Base-by-base conservation (phyloP, 2,113 vertebrate species). In the Tachuris rubrigastra region DNA sequence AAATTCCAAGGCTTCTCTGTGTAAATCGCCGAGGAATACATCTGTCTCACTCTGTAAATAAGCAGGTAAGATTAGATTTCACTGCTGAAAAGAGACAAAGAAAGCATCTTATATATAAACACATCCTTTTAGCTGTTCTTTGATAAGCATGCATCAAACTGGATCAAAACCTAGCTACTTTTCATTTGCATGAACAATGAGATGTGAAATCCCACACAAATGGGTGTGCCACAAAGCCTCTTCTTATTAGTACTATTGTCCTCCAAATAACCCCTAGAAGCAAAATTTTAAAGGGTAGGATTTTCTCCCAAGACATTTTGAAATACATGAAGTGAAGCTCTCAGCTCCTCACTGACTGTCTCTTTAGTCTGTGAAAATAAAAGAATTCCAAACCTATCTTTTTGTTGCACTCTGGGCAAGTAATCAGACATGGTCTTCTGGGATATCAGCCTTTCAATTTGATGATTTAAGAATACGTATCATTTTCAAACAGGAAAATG, bases 221-320 rank as follows among this genome's bases (percentile, higher is more conserved):
- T 50, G 46, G 66, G 33, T 86, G 63, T 14, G 63, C 56, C 42
- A 78, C 0, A 1, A 77, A 86, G 11, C 9, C 63, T 86, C 42
- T 81, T 74, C 63, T 55, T 88, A 52, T 59, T 94, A 80, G 37
- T 25, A 33, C 42, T 68, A 78, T 96, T 92, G 76, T 95, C 46
- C 75, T 88, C 35, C 14, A 59, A 42, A 10, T 90, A 95, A 86
- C 25, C 10, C 30, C 84, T 56, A 44, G 7, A 84, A 47, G 9
- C 55, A 89, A 92, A 92, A 89, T 83, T 95, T 93, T 86, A 83
- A 93, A 86, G 75, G 83, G 69, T 88, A 94, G 47, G 33, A 55
- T 97, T 95, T 92, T 92, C 53, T 94, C 79, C 72, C 83, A 69
- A 97, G 90, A 74, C 85, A 93, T 96, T 94, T 89, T 91, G n/a